These are phyloP conservation scores for Sussaba pulchella DNA, from an alignment of 2,888 invertebrate species.

Conservation along the genomic window DNA sequence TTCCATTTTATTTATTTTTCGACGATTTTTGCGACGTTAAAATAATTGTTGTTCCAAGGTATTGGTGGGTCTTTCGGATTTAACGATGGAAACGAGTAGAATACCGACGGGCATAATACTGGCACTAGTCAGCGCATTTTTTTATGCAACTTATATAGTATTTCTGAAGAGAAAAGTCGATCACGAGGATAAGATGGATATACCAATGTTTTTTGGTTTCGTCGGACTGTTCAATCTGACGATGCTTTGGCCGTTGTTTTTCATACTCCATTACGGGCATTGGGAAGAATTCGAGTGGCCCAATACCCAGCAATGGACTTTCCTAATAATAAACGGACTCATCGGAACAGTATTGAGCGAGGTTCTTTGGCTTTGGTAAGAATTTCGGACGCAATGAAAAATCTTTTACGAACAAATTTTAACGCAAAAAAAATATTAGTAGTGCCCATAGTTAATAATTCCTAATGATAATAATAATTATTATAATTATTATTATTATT, in stretches of 20 bases:
- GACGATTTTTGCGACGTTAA: slow-evolving; percentile 10
- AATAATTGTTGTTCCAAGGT: slow-evolving; percentile 85
- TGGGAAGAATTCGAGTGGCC: slow-evolving; percentile 95
- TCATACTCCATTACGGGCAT: slow-evolving; percentile 92
- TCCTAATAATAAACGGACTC: slow-evolving; percentile 93
- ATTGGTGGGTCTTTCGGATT: slow-evolving; percentile 91
- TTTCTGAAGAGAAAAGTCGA: slow-evolving; percentile 94
- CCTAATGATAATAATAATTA: too few species aligned
- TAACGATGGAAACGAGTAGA: slow-evolving; percentile 87
- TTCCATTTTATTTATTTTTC: slow-evolving; percentile 8
- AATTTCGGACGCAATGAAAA: slow-evolving; percentile 49
- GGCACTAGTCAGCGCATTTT: slow-evolving; percentile 94
- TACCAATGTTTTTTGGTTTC: slow-evolving; percentile 98
- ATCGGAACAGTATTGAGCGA: slow-evolving; percentile 96
- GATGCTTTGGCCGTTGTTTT: slow-evolving; percentile 95
- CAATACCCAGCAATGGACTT: slow-evolving; percentile 91
- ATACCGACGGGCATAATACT: slow-evolving; percentile 91
- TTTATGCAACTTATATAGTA: slow-evolving; percentile 96
- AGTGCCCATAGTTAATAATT: too few species aligned
- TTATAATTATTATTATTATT: too few species aligned
- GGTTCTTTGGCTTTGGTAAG: slow-evolving; percentile 96
- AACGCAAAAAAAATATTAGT: too few species aligned
- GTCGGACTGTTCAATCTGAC: slow-evolving; percentile 96
- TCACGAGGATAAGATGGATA: slow-evolving; percentile 96
- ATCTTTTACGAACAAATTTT: not conserved